phyloP scores from a whole-genome alignment of 2,797 vertebrate species.

The Brotogeris chrysoptera region DNA sequence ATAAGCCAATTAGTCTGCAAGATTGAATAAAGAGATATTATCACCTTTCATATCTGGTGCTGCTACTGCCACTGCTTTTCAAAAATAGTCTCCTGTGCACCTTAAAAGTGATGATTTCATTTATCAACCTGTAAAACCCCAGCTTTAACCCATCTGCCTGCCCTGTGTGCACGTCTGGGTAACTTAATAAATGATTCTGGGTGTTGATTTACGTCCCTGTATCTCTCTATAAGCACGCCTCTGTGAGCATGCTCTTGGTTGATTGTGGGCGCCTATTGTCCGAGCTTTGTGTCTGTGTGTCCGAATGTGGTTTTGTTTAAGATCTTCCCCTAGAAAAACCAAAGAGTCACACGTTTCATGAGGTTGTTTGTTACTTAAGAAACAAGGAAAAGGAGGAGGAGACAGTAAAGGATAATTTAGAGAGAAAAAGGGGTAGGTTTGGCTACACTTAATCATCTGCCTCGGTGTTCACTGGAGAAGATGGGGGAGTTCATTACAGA shows the following conservation, averaged over 20 bases:
- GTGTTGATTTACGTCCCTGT: constrained; percentile 67
- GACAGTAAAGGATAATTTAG: constrained; percentile 36
- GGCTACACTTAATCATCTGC: constrained; percentile 36
- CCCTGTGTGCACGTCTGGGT: constrained; percentile 54
- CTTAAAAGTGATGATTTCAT: constrained; percentile 37
- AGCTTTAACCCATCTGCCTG: constrained; percentile 37
- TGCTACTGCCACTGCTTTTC: not conserved
- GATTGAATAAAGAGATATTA: constrained; percentile 16
- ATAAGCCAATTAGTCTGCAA: constrained; percentile 16
- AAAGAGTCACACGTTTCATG: constrained; percentile 34
- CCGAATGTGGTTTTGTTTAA: constrained; percentile 64
- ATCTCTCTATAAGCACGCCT: constrained; percentile 33
- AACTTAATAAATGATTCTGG: constrained; percentile 64
- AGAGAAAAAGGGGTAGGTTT: constrained; percentile 11
- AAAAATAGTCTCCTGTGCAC: constrained; percentile 26
- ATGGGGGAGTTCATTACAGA: constrained; percentile 31
- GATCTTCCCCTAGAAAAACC: constrained; percentile 46
- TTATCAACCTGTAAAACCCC: not conserved
- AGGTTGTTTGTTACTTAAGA: constrained; percentile 37
- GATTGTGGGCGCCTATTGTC: constrained; percentile 51
- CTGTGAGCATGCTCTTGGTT: constrained; percentile 35
- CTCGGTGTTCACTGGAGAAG: not conserved
- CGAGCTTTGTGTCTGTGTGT: not conserved
- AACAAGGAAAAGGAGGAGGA: constrained; percentile 23
- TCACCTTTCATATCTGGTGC: constrained; percentile 33